Conservation (phyloP, 2,888 invertebrate species). For the Eupithecia exiguata region DNA sequence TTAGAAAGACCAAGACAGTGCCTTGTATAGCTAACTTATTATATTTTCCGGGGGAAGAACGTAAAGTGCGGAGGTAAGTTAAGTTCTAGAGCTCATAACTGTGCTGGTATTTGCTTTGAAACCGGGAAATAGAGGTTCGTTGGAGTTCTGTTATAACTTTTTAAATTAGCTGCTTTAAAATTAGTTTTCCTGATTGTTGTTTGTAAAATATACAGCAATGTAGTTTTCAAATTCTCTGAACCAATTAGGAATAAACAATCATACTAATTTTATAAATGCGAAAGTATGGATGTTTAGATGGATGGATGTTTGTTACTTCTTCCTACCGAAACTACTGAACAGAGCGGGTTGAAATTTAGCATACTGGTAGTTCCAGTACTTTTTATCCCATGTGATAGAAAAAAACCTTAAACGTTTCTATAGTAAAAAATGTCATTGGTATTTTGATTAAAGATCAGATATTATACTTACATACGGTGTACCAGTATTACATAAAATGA, state of each 20-base stretch:
- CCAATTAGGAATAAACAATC: neutral
- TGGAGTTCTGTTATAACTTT: constrained; percentile 5
- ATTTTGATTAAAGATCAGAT: neutral
- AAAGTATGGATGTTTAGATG: too few relatives aligned
- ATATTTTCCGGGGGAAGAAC: constrained; percentile 51
- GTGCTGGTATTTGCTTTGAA: constrained; percentile 16
- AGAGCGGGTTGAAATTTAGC: too few relatives aligned
- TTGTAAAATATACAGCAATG: constrained; percentile 1
- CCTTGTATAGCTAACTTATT: constrained; percentile 61
- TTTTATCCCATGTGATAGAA: too few relatives aligned
- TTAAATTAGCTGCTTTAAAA: constrained; percentile 5
- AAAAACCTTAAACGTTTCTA: too few relatives aligned
- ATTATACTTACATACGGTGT: neutral
- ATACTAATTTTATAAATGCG: too few relatives aligned
- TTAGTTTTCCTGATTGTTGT: constrained; percentile 6
- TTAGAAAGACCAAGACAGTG: constrained; percentile 44
- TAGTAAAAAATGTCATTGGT: neutral
- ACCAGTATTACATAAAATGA: neutral
- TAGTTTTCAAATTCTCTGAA: neutral
- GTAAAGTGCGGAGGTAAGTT: constrained; percentile 45
- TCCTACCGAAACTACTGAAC: too few relatives aligned
- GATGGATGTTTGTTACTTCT: too few relatives aligned
- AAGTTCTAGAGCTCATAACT: constrained; percentile 28
- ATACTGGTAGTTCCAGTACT: too few relatives aligned
- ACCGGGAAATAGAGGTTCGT: neutral